phyloP scores from a whole-genome alignment of 2,888 invertebrate genomes.

The Lissonota sp. region DNA sequence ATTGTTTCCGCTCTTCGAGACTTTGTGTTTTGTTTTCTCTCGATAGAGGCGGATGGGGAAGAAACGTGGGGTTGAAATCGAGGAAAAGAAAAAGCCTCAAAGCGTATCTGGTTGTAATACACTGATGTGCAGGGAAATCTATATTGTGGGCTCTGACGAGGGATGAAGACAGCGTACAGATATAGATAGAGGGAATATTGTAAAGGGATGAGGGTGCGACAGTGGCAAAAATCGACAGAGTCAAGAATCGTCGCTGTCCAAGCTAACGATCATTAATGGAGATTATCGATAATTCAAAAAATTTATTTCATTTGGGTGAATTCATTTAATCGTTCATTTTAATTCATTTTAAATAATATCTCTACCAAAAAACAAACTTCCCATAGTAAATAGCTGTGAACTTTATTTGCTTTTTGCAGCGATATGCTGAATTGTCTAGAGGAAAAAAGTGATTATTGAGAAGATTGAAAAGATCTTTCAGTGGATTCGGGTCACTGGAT shows the following conservation, averaged over 20 bases:
- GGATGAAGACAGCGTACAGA: conserved; percentile 14
- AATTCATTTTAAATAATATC: too few relatives aligned
- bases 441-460: conserved; percentile 28
- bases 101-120: background rate
- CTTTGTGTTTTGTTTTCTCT: conserved; percentile 49
- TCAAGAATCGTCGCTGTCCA: conserved; percentile 4
- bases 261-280: too few relatives aligned
- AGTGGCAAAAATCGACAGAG: conserved; percentile 56
- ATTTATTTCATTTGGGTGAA: too few relatives aligned
- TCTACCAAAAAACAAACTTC: background rate
- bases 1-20: conserved; percentile 31
- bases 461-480: conserved; percentile 40
- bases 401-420: background rate
- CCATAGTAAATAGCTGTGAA: background rate
- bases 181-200: conserved; percentile 14
- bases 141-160: conserved; percentile 32
- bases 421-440: background rate
- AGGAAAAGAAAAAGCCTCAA: conserved; percentile 9
- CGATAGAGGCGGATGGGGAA: conserved; percentile 5
- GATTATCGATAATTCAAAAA: too few relatives aligned
- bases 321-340: too few relatives aligned
- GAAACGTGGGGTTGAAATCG: background rate
- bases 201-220: conserved; percentile 5
- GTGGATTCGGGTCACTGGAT: conserved; percentile 44
- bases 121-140: conserved; percentile 34